Conservation (phyloP, 1,140 invertebrate species). For the silkworm (Bombyx mori) region DNA sequence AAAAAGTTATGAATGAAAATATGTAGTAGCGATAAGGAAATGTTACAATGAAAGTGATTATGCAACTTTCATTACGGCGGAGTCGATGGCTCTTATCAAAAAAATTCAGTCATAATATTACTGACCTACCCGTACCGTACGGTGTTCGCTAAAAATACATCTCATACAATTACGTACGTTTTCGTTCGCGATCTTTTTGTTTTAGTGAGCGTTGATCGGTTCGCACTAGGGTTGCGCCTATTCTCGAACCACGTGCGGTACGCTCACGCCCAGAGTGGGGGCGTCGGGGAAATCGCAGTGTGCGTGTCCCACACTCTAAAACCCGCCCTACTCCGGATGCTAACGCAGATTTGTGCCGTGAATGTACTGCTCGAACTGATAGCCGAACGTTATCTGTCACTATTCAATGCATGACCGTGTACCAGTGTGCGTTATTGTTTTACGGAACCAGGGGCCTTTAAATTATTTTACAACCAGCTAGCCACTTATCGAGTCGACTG, state of each 20-base stretch:
- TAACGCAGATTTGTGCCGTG: conserved; percentile 61
- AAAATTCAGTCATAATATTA: conserved; percentile 54
- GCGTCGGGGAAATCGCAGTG: conserved; percentile 31
- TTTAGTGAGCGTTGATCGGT: conserved; percentile 18
- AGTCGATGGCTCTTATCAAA: conserved; percentile 37
- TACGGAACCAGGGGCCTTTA: conserved; percentile 53
- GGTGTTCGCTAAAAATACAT: conserved; percentile 57
- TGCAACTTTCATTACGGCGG: conserved; percentile 33
- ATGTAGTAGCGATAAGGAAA: conserved; percentile 13
- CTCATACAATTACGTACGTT: conserved; percentile 38
- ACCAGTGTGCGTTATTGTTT: conserved; percentile 53
- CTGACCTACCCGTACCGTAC: conserved; percentile 58
- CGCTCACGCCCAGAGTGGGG: conserved; percentile 22
- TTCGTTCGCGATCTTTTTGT: conserved; percentile 48
- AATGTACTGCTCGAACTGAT: conserved; percentile 64
- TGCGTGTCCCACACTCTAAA: conserved; percentile 33
- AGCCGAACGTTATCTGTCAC: conserved; percentile 44
- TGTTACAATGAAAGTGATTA: conserved; percentile 21
- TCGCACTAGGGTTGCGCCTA: conserved; percentile 13
- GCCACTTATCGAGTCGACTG: conserved; percentile 42
- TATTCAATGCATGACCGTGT: conserved; percentile 35
- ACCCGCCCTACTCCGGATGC: conserved; percentile 60
- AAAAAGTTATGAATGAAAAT: conserved; percentile 10
- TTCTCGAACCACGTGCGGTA: background rate
- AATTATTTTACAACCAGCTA: conserved; percentile 55